These are phyloP conservation scores for Speoplatyrhinus poulsoni DNA, from an alignment of 2,113 vertebrate species.

Conservation along the genomic window DNA sequence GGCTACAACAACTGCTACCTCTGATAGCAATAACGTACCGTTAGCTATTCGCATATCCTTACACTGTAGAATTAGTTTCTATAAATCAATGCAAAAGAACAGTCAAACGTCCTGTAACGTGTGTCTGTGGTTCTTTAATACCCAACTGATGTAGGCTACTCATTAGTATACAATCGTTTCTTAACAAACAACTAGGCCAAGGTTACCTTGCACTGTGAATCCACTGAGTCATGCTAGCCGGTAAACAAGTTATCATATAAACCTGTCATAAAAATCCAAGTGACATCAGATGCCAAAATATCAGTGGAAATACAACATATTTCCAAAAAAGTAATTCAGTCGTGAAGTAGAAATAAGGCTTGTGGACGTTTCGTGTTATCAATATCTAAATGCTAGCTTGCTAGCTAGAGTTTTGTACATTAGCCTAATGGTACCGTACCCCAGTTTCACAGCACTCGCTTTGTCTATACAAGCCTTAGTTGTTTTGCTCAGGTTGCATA, in stretches of 20 bases:
- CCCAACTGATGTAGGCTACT: too few species aligned
- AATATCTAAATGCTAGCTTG: constrained; percentile 36
- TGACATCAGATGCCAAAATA: not conserved
- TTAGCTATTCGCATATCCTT: too few species aligned
- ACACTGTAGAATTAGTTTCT: too few species aligned
- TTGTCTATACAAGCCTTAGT: constrained; percentile 30
- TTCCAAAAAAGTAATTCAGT: too few species aligned
- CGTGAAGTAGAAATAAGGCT: too few species aligned
- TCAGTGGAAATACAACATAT: too few species aligned
- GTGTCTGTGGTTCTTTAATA: too few species aligned
- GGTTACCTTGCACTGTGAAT: constrained; percentile 76
- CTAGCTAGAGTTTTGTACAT: constrained; percentile 10
- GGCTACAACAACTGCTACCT: constrained; percentile 32
- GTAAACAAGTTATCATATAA: not conserved
- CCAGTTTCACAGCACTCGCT: constrained; percentile 10
- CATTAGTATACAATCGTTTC: not conserved
- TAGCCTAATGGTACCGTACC: not conserved
- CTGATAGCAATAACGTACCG: not conserved
- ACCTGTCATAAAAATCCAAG: not conserved
- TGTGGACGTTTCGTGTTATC: not conserved
- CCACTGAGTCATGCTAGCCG: constrained; percentile 81
- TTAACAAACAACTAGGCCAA: constrained; percentile 73
- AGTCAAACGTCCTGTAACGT: too few species aligned
- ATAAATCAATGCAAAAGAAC: too few species aligned
- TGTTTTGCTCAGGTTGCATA: not conserved